A percentile compares a stretch with the other conserved stretches of the same genome.
phyloP scores from a whole-genome alignment of 2,888 invertebrate species.

The Chymomyza caudatula region DNA sequence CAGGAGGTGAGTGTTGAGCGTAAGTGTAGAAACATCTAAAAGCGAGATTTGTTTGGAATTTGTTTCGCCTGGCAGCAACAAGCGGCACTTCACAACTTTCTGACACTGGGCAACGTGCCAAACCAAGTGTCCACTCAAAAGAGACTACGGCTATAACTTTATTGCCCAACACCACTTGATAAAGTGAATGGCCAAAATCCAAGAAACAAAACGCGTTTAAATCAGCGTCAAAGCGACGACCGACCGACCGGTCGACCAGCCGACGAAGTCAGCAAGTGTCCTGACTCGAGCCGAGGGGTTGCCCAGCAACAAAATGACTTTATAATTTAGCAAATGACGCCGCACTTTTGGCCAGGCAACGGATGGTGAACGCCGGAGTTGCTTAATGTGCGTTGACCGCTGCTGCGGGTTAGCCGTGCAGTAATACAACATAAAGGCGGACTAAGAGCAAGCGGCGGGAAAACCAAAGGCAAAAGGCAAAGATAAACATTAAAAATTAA shows the following conservation, averaged over 20 bases:
- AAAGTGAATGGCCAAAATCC: not conserved
- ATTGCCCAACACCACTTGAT: not conserved
- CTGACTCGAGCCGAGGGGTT: not conserved
- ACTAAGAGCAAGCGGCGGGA: not conserved
- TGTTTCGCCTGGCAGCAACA: not conserved
- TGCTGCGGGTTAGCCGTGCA: not conserved
- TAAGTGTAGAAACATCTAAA: not conserved
- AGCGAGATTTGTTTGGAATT: not conserved
- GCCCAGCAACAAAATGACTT: conserved; percentile 48
- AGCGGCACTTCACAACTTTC: not conserved
- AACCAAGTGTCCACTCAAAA: not conserved
- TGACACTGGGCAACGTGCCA: not conserved
- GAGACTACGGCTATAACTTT: not conserved
- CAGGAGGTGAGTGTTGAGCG: not conserved
- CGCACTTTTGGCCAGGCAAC: conserved; percentile 32
- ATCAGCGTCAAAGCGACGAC: conserved; percentile 12
- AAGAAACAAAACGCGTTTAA: conserved; percentile 16
- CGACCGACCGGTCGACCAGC: no score
- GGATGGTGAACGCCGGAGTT: not conserved
- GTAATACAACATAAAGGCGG: not conserved
- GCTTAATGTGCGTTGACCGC: not conserved
- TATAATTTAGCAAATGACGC: conserved; percentile 63
- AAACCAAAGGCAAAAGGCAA: conserved; percentile 23
- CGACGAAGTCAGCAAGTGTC: conserved; percentile 1
- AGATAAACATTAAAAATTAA: conserved; percentile 73